Percentiles rank a stretch among this genome's conserved stretches.
These are phyloP conservation scores for Zaprionus ornatus DNA, from an alignment of 1,140 invertebrate genomes.

Conservation along the genomic window DNA sequence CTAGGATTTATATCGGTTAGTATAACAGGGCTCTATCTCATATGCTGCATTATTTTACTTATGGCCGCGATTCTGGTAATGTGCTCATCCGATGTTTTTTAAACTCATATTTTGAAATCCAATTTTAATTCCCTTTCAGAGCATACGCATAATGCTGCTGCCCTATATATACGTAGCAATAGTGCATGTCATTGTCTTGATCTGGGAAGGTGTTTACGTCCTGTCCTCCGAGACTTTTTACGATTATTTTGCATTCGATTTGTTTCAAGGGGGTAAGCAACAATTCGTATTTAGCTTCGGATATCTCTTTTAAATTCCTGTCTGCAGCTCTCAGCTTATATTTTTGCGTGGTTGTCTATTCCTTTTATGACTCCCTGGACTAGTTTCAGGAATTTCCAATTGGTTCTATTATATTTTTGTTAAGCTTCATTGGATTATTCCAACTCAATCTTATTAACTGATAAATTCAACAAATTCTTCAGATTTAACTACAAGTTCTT, in stretches of 20 bases:
- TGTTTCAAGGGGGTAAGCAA: conserved; percentile 48
- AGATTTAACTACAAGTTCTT: not conserved
- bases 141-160: conserved; percentile 26
- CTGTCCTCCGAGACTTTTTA: conserved; percentile 32
- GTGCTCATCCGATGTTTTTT: not conserved
- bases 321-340: conserved; percentile 50
- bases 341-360: conserved; percentile 60
- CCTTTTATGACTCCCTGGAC: conserved; percentile 37
- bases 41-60: conserved; percentile 48
- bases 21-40: conserved; percentile 54
- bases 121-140: conserved; percentile 3
- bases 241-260: conserved; percentile 56
- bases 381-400: not conserved
- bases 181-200: conserved; percentile 38
- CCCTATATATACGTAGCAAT: conserved; percentile 53
- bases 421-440: not conserved
- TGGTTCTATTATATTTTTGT: not conserved
- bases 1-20: conserved; percentile 38
- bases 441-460: not conserved
- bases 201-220: conserved; percentile 36
- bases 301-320: not conserved
- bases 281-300: too few relatives aligned
- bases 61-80: conserved; percentile 55
- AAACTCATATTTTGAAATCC: not conserved
- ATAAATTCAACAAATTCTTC: not conserved